phyloP scores from a whole-genome alignment of 1,140 invertebrate species.

The Acromyrmex charruanus region DNA sequence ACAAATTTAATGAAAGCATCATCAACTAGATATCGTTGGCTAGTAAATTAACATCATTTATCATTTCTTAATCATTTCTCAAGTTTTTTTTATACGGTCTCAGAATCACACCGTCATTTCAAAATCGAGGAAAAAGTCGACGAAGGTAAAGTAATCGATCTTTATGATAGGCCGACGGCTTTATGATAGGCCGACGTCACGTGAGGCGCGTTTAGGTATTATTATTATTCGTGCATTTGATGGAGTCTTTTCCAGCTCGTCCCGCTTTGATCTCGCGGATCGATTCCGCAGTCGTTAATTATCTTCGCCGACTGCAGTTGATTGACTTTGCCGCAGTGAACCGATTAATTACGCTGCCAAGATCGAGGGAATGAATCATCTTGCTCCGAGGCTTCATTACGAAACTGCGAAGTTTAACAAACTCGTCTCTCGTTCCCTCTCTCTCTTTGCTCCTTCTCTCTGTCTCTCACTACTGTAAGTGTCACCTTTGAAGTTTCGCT shows the following conservation, averaged over 20 bases:
- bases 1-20: conserved; percentile 1
- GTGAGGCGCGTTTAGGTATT: conserved; percentile 53
- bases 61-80: conserved; percentile 51
- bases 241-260: conserved; percentile 50
- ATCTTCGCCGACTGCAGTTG: conserved; percentile 60
- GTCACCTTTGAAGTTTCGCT: conserved; percentile 37
- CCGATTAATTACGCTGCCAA: conserved; percentile 65
- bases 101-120: conserved; percentile 19
- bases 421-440: conserved; percentile 12
- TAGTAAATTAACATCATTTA: conserved; percentile 31
- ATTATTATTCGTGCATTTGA: conserved; percentile 60
- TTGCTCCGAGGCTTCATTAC: conserved; percentile 61
- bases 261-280: conserved; percentile 57
- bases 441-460: background rate
- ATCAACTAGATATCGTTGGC: background rate
- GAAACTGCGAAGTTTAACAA: conserved; percentile 61
- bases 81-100: background rate
- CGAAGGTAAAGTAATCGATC: conserved; percentile 46
- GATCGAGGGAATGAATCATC: conserved; percentile 64
- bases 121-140: conserved; percentile 30
- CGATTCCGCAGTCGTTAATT: conserved; percentile 62
- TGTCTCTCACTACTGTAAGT: background rate
- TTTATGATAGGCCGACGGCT: conserved; percentile 34
- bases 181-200: conserved; percentile 57
- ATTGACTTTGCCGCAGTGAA: conserved; percentile 63